phyloP scores from a whole-genome alignment of 2,797 vertebrate species.

The Poeciliopsis gracilis region DNA sequence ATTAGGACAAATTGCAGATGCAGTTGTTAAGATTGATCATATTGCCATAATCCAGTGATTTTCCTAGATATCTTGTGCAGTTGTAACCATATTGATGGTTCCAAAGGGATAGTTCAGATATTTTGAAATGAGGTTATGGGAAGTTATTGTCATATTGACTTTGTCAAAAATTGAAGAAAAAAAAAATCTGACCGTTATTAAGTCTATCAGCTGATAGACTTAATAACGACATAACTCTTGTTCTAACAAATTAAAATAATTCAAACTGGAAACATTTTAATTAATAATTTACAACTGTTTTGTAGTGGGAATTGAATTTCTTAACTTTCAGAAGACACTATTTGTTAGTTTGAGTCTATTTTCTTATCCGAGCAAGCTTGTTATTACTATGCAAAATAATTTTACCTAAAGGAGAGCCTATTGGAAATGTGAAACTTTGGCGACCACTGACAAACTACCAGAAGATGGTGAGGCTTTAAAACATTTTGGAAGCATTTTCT shows the following conservation, averaged over 20 bases:
- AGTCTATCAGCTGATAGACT: background rate
- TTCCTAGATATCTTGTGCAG: background rate
- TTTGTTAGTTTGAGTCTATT: background rate
- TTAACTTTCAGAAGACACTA: background rate
- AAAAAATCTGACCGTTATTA: background rate
- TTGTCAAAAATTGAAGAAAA: background rate
- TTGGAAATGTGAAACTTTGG: background rate
- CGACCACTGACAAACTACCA: background rate
- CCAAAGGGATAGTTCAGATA: background rate
- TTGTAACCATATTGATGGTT: background rate
- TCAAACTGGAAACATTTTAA: background rate
- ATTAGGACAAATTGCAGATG: background rate
- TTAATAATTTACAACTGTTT: background rate
- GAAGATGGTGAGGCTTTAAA: background rate
- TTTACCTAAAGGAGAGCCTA: background rate
- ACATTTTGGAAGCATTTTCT: background rate
- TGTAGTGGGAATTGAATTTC: background rate
- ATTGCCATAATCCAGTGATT: background rate
- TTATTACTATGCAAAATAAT: background rate
- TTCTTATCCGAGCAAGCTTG: background rate
- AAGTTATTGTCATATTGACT: background rate
- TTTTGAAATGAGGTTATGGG: background rate
- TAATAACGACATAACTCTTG: background rate
- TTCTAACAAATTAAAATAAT: background rate
- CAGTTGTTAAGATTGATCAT: background rate